A percentile compares a stretch with the other conserved stretches of the same genome.
Evolutionary conservation across 64 coral and sea anemone species (phyloP).

Genomic region (Montipora capricornis): DNA sequence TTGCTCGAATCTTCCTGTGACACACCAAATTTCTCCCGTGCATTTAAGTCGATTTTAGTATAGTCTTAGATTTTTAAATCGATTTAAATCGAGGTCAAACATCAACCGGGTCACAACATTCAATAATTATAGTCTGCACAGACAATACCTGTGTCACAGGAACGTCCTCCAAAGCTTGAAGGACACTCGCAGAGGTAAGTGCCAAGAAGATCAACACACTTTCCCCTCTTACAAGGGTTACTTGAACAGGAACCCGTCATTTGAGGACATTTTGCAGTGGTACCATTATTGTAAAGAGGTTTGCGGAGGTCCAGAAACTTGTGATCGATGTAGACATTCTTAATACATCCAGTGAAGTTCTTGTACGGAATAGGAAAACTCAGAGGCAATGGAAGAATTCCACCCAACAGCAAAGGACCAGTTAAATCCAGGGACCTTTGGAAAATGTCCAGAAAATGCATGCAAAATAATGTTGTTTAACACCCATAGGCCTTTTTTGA

Average conservation of each 20-base stretch:
- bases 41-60: too few relatives aligned
- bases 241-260: conserved; percentile 73
- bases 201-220: conserved; percentile 68
- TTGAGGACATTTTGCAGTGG: conserved; percentile 56
- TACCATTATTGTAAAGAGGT: conserved; percentile 70
- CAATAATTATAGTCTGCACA: too few relatives aligned
- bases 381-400: conserved; percentile 27
- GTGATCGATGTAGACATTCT: conserved; percentile 83
- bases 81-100: too few relatives aligned
- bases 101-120: too few relatives aligned
- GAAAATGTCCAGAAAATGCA: too few relatives aligned
- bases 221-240: conserved; percentile 72
- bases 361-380: conserved; percentile 59
- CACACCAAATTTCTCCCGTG: too few relatives aligned
- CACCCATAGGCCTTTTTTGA: too few relatives aligned
- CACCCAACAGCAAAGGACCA: conserved; percentile 87
- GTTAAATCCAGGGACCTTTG: conserved; percentile 85
- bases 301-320: conserved; percentile 76
- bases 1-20: too few relatives aligned
- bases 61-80: too few relatives aligned
- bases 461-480: too few relatives aligned
- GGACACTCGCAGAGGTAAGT: conserved; percentile 67
- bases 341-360: conserved; percentile 85
- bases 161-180: conserved; percentile 76
- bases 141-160: conserved; percentile 81